Evolutionary conservation across 1,140 invertebrate species (phyloP).

Genomic region (Goniozus legneri): DNA sequence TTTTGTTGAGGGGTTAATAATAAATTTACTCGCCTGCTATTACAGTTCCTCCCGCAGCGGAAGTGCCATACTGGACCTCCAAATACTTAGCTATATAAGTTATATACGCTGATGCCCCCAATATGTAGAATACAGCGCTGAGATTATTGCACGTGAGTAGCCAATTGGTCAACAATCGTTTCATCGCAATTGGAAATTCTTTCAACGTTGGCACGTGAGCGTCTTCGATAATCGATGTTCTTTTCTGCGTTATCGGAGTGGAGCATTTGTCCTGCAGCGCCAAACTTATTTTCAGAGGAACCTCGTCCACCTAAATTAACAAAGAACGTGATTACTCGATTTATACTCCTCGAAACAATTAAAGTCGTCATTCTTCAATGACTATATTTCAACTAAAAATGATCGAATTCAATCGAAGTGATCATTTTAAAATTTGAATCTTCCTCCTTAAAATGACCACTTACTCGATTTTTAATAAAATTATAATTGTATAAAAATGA

Average conservation of each 20-base stretch:
- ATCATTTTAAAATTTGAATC: no score
- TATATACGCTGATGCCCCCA: slow-evolving; percentile 66
- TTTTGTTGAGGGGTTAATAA: no score
- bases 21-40: slow-evolving; percentile 55
- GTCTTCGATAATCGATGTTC: slow-evolving; percentile 16
- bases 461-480: no score
- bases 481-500: no score
- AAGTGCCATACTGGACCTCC: slow-evolving; percentile 66
- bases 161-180: slow-evolving; percentile 60
- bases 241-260: slow-evolving; percentile 17
- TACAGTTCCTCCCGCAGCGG: slow-evolving; percentile 61
- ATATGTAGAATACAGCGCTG: slow-evolving; percentile 60
- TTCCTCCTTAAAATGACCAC: no score
- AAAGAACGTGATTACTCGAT: background rate
- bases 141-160: slow-evolving; percentile 59
- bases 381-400: no score
- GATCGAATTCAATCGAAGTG: no score
- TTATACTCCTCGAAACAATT: background rate
- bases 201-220: slow-evolving; percentile 36
- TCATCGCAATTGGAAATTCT: slow-evolving; percentile 59
- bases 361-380: no score
- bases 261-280: slow-evolving; percentile 25
- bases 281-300: slow-evolving; percentile 35
- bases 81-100: slow-evolving; percentile 71
- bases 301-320: slow-evolving; percentile 27